A percentile compares a stretch with the other conserved stretches of the same genome.
phyloP scores from a whole-genome alignment of 2,888 invertebrate genomes.

The Melinaea marsaeus region DNA sequence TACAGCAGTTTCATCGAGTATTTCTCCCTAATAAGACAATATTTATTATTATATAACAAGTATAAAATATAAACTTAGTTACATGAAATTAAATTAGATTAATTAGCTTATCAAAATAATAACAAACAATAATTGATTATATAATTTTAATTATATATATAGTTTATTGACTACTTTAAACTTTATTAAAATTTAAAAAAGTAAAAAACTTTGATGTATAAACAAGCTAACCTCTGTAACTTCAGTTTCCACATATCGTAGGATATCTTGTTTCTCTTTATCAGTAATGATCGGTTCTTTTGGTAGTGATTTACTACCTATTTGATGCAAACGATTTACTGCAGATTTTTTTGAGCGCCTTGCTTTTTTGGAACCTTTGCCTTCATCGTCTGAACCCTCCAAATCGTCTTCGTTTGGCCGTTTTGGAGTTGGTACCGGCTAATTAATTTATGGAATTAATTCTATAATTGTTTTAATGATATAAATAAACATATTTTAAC shows the following conservation, averaged over 20 bases:
- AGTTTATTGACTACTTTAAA: too few relatives aligned
- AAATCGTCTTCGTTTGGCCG: conserved; percentile 82
- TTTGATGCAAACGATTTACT: conserved; percentile 54
- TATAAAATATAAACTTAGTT: too few relatives aligned
- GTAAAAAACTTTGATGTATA: background rate
- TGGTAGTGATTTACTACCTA: conserved; percentile 67
- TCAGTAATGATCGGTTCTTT: conserved; percentile 82
- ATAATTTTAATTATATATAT: too few relatives aligned
- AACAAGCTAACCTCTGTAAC: conserved; percentile 80
- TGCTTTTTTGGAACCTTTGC: conserved; percentile 79
- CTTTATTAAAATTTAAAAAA: too few relatives aligned
- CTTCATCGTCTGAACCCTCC: conserved; percentile 81
- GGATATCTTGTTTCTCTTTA: conserved; percentile 87
- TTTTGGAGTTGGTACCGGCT: conserved; percentile 92
- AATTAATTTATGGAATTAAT: conserved; percentile 30
- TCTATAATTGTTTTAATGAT: background rate
- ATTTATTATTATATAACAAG: too few relatives aligned
- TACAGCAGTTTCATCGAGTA: conserved; percentile 90
- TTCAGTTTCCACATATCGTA: conserved; percentile 90
- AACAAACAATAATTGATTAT: too few relatives aligned
- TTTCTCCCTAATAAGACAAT: conserved; percentile 81
- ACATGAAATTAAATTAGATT: too few relatives aligned
- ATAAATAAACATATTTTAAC: background rate
- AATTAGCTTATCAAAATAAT: too few relatives aligned
- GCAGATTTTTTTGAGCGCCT: conserved; percentile 77